phyloP scores from a whole-genome alignment of 1,140 invertebrate species.

The Copidosoma floridanum region DNA sequence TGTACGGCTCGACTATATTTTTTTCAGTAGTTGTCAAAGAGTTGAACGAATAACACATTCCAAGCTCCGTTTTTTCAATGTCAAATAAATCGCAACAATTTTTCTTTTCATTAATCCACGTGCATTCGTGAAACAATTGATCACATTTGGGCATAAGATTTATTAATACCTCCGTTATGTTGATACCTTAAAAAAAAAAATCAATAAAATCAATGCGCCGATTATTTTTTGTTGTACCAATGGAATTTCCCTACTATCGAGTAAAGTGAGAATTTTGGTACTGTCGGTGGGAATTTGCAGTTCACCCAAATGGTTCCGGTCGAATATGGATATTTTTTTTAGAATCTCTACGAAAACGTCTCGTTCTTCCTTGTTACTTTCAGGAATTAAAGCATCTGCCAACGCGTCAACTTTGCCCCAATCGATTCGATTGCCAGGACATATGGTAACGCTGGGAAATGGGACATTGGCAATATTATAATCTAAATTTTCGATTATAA shows the following conservation, averaged over 20 bases:
- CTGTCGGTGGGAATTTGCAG: too few relatives aligned
- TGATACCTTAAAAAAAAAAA: background rate
- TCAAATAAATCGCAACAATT: slow-evolving; percentile 7
- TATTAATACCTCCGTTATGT: background rate
- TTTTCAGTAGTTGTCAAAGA: too few relatives aligned
- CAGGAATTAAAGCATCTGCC: background rate
- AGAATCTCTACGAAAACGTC: background rate
- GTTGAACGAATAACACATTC: slow-evolving; percentile 5
- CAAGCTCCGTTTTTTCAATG: background rate
- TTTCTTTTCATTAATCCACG: background rate
- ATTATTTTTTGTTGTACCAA: too few relatives aligned
- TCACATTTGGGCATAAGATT: background rate
- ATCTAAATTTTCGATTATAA: background rate
- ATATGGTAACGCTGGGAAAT: background rate
- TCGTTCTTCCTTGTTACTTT: background rate
- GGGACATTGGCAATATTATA: background rate
- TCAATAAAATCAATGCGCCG: too few relatives aligned
- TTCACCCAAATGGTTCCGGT: too few relatives aligned
- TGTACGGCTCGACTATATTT: too few relatives aligned
- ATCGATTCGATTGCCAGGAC: background rate
- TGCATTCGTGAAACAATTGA: background rate
- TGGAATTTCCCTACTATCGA: too few relatives aligned
- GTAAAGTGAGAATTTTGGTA: too few relatives aligned
- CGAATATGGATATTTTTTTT: background rate
- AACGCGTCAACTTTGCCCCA: background rate